Evolutionary conservation across 2,797 vertebrate genomes (phyloP).

Genomic region (Thripadectes ignobilis): DNA sequence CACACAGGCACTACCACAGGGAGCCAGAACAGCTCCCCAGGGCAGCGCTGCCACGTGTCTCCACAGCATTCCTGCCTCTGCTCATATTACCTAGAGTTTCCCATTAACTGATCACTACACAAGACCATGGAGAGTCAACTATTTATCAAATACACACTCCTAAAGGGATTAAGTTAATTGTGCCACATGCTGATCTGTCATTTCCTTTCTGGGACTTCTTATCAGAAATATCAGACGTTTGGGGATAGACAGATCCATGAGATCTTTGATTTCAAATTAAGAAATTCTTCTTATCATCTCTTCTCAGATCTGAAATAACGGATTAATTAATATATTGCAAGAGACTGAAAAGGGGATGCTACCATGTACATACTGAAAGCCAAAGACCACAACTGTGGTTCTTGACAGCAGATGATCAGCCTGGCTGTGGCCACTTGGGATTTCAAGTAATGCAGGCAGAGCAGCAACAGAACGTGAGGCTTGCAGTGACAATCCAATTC

Average conservation of each 20-base stretch:
- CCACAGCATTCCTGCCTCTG: not conserved
- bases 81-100: not conserved
- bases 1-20: rapidly evolving
- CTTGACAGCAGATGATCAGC: not conserved
- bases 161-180: not conserved
- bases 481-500: not conserved
- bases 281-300: not conserved
- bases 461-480: not conserved
- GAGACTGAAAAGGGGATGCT: not conserved
- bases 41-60: not conserved
- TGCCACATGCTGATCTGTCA: not conserved
- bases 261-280: not conserved
- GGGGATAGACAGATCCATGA: not conserved
- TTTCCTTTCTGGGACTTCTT: not conserved
- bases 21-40: not conserved
- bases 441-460: not conserved
- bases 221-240: not conserved
- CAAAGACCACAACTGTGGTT: not conserved
- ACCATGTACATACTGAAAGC: not conserved
- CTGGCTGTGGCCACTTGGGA: not conserved
- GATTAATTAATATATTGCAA: not conserved
- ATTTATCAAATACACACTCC: not conserved
- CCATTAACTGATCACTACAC: not conserved
- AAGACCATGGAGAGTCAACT: not conserved
- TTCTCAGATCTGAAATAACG: not conserved